Evolutionary conservation across 2,113 vertebrate genomes (phyloP).

Genomic region (Anser brachyrhynchus): DNA sequence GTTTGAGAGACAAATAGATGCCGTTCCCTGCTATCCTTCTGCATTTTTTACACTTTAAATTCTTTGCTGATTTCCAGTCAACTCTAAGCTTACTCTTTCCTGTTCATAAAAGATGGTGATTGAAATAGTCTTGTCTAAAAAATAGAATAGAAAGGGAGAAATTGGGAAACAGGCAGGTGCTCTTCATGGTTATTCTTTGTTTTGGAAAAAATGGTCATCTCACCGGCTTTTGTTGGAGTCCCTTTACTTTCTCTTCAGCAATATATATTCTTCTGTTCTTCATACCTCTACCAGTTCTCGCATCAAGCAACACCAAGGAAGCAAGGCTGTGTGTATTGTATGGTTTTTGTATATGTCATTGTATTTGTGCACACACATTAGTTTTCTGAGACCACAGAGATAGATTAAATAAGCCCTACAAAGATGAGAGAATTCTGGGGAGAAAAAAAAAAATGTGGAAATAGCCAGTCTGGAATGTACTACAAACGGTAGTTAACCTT

Average conservation of each 20-base stretch:
- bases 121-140: neutral
- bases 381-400: neutral
- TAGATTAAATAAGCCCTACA: neutral
- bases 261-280: neutral
- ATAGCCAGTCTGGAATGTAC: neutral
- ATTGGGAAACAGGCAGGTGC: rapidly evolving
- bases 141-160: neutral
- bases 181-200: neutral
- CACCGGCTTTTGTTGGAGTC: neutral
- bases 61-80: neutral
- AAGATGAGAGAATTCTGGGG: neutral
- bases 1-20: neutral
- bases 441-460: neutral
- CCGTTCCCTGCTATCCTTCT: neutral
- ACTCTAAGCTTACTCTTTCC: neutral
- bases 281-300: neutral
- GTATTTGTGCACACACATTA: neutral
- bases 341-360: neutral
- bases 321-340: neutral
- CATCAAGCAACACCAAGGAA: neutral
- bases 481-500: neutral
- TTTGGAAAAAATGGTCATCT: neutral
- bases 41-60: neutral
- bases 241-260: neutral
- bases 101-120: neutral